Conservation (phyloP, 2,888 invertebrate species). For the Rhingia rostrata region DNA sequence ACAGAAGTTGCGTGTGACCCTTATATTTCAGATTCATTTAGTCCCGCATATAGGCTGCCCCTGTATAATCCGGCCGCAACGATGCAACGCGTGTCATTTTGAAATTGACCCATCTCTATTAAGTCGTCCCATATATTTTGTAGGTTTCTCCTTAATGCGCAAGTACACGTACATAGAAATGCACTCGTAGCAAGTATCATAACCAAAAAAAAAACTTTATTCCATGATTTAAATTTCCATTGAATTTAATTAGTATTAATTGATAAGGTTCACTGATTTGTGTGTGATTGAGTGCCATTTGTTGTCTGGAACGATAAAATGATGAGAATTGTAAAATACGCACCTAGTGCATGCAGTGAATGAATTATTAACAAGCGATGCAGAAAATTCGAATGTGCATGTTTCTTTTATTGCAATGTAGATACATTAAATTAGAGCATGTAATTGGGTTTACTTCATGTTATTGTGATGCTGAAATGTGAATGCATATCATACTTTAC, state of each 20-base stretch:
- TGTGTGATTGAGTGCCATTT: slow-evolving; percentile 64
- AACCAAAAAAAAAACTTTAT: slow-evolving; percentile 19
- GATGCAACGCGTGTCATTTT: slow-evolving; percentile 56
- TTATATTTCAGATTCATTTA: slow-evolving; percentile 41
- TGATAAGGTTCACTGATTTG: slow-evolving; percentile 72
- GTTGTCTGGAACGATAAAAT: slow-evolving; percentile 51
- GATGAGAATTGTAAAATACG: neutral
- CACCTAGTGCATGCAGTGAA: neutral
- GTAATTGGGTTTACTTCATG: no score
- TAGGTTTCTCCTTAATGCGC: slow-evolving; percentile 12
- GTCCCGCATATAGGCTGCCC: slow-evolving; percentile 57
- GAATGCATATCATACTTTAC: no score
- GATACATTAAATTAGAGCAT: no score
- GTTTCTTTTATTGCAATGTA: no score
- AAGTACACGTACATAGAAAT: neutral
- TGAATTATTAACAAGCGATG: no score
- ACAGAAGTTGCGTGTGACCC: slow-evolving; percentile 38
- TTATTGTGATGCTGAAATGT: no score
- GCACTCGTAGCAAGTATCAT: slow-evolving; percentile 2
- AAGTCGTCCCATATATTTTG: slow-evolving; percentile 12
- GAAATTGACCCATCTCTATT: slow-evolving; percentile 19
- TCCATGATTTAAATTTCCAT: slow-evolving; percentile 48
- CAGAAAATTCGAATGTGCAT: no score
- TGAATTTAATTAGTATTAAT: slow-evolving; percentile 72
- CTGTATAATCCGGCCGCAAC: slow-evolving; percentile 2